These are phyloP conservation scores for Rhopalosiphum maidis DNA, from an alignment of 1,140 invertebrate species.

Conservation along the genomic window DNA sequence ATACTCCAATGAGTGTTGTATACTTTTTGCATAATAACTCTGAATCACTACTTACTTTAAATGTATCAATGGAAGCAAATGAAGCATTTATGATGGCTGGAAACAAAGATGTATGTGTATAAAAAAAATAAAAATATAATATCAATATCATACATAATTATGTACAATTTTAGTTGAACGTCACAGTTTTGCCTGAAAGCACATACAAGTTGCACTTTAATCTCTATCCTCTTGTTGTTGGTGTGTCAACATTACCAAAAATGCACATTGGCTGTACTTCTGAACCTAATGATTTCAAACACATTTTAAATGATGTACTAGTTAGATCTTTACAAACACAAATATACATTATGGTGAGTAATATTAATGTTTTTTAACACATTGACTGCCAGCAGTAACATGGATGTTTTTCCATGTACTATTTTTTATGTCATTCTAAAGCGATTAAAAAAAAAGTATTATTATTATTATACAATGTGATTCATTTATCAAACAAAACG, in stretches of 20 bases:
- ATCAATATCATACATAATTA: background rate
- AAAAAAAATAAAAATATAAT: background rate
- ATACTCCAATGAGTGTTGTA: conserved; percentile 72
- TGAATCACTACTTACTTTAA: conserved; percentile 74
- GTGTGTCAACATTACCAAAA: conserved; percentile 73
- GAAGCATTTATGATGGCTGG: conserved; percentile 91
- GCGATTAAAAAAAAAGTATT: no score
- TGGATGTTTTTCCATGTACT: no score
- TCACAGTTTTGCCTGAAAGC: conserved; percentile 72
- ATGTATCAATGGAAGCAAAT: conserved; percentile 78
- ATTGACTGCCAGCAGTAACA: no score
- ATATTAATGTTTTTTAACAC: background rate
- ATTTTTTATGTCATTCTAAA: no score
- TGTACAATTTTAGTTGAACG: conserved; percentile 67
- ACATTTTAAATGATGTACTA: conserved; percentile 65
- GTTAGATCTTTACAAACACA: conserved; percentile 68
- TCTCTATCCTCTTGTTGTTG: conserved; percentile 75
- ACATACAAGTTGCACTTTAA: conserved; percentile 72
- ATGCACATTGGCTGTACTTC: conserved; percentile 69
- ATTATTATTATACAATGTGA: no score
- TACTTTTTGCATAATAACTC: conserved; percentile 79
- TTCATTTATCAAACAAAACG: no score
- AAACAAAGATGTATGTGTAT: conserved; percentile 77
- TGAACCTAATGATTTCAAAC: conserved; percentile 63
- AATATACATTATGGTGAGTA: conserved; percentile 69